phyloP scores from a whole-genome alignment of 2,888 invertebrate genomes.

The Watsonalla cultraria region DNA sequence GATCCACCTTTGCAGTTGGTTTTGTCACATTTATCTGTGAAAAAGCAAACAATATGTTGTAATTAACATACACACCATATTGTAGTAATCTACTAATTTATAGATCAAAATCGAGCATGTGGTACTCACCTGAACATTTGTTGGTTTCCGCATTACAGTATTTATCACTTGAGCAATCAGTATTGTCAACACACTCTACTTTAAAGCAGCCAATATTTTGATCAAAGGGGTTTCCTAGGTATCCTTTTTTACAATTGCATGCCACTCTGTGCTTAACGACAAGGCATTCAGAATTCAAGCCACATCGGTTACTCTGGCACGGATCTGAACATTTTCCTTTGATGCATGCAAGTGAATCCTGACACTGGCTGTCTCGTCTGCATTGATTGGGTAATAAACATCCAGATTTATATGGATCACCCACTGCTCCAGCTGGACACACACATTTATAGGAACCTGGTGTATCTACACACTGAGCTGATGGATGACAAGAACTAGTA shows the following conservation, averaged over 20 bases:
- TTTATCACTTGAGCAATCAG: conserved; percentile 86
- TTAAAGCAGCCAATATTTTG: conserved; percentile 89
- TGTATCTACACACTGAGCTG: conserved; percentile 88
- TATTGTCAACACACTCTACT: conserved; percentile 89
- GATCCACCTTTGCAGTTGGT: conserved; percentile 88
- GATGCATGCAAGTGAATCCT: conserved; percentile 85
- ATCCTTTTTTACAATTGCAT: conserved; percentile 89
- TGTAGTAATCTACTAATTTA: neutral
- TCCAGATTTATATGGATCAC: conserved; percentile 82
- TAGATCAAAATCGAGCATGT: conserved; percentile 5
- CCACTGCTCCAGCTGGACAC: conserved; percentile 89
- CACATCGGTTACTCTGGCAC: conserved; percentile 85
- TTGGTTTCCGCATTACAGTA: conserved; percentile 86
- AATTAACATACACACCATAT: conserved; percentile 4
- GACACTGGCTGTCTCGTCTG: conserved; percentile 84
- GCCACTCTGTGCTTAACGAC: conserved; percentile 84
- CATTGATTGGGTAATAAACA: conserved; percentile 89
- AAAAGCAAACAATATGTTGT: conserved; percentile 4
- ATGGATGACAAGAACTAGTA: conserved; percentile 86
- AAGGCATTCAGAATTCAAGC: conserved; percentile 86
- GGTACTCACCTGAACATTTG: conserved; percentile 85
- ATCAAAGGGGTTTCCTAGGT: conserved; percentile 89
- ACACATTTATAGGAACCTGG: conserved; percentile 89
- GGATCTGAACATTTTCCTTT: conserved; percentile 89
- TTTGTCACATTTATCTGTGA: conserved; percentile 88